Percentiles rank a stretch among this genome's conserved stretches.
Evolutionary conservation across 2,888 invertebrate genomes (phyloP).

Genomic region (Phyto melanocephala): DNA sequence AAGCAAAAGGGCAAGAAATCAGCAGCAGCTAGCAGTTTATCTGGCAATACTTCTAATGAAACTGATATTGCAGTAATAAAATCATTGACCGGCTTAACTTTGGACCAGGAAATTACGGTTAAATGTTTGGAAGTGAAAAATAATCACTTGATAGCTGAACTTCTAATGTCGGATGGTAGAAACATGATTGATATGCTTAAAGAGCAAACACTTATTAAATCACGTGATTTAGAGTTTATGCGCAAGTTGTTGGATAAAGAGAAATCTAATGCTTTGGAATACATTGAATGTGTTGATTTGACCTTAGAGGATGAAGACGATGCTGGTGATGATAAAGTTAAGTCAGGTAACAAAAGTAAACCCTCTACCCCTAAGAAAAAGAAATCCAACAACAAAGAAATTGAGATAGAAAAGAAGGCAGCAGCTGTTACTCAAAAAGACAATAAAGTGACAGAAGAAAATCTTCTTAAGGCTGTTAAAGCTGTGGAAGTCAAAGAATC

Average conservation of each 20-base stretch:
- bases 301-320: slow-evolving; percentile 75
- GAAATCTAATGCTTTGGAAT: slow-evolving; percentile 72
- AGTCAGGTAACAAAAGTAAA: slow-evolving; percentile 46
- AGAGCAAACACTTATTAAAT: slow-evolving; percentile 70
- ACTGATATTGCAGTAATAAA: slow-evolving; percentile 54
- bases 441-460: not conserved
- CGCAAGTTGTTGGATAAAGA: slow-evolving; percentile 75
- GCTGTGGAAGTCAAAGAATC: not conserved
- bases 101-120: slow-evolving; percentile 70
- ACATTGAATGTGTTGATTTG: slow-evolving; percentile 75
- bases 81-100: slow-evolving; percentile 69
- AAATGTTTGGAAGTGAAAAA: slow-evolving; percentile 74
- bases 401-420: slow-evolving; percentile 33
- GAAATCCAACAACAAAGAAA: slow-evolving; percentile 50
- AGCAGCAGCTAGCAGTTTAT: not conserved
- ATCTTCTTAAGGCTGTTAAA: not conserved
- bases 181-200: slow-evolving; percentile 71
- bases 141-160: slow-evolving; percentile 74
- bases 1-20: slow-evolving; percentile 64
- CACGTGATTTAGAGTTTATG: slow-evolving; percentile 73
- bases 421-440: slow-evolving; percentile 39
- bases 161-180: slow-evolving; percentile 67
- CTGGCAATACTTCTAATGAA: slow-evolving; percentile 32
- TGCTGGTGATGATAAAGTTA: slow-evolving; percentile 57
- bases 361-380: slow-evolving; percentile 66